Conservation (phyloP, 2,888 invertebrate genomes). For the Diaprepes abbreviatus region DNA sequence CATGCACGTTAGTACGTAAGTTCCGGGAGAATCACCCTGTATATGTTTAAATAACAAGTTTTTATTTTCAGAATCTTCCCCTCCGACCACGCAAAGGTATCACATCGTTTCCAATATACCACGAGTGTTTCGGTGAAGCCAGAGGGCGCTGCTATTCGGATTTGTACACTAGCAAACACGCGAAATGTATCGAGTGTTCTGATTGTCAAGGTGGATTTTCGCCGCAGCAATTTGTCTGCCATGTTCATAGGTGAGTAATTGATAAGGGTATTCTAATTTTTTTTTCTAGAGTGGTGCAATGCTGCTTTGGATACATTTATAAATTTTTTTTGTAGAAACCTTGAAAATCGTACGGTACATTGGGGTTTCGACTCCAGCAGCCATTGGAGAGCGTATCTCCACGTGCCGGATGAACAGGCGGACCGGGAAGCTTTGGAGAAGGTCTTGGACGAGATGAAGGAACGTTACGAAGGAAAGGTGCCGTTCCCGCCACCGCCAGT, state of each 20-base stretch:
- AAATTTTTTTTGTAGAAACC: slow-evolving; percentile 52
- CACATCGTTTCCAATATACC: slow-evolving; percentile 85
- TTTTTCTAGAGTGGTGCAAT: too few species aligned
- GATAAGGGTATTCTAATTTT: too few species aligned
- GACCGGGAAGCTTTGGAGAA: slow-evolving; percentile 81
- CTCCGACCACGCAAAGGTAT: slow-evolving; percentile 65
- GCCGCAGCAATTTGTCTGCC: slow-evolving; percentile 93
- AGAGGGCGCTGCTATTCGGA: slow-evolving; percentile 90
- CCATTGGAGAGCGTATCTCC: slow-evolving; percentile 90
- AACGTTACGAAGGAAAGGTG: slow-evolving; percentile 69
- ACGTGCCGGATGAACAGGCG: slow-evolving; percentile 87
- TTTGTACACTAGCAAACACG: slow-evolving; percentile 79
- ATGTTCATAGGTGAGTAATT: slow-evolving; percentile 81
- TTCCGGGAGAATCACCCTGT: too few species aligned
- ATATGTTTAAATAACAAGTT: too few species aligned
- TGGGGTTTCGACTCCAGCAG: slow-evolving; percentile 99
- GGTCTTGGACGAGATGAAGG: slow-evolving; percentile 85
- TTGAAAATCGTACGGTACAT: slow-evolving; percentile 95
- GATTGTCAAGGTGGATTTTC: slow-evolving; percentile 91
- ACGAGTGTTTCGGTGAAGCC: slow-evolving; percentile 97
- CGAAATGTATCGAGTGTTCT: slow-evolving; percentile 90
- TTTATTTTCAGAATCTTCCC: slow-evolving; percentile 39
- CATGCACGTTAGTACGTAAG: too few species aligned
- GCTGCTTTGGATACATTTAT: too few species aligned
- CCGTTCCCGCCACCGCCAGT: slow-evolving; percentile 63